A percentile compares a stretch with the other conserved stretches of the same genome.
Conservation (phyloP, 2,888 invertebrate genomes). For the Nudaria mundana region DNA sequence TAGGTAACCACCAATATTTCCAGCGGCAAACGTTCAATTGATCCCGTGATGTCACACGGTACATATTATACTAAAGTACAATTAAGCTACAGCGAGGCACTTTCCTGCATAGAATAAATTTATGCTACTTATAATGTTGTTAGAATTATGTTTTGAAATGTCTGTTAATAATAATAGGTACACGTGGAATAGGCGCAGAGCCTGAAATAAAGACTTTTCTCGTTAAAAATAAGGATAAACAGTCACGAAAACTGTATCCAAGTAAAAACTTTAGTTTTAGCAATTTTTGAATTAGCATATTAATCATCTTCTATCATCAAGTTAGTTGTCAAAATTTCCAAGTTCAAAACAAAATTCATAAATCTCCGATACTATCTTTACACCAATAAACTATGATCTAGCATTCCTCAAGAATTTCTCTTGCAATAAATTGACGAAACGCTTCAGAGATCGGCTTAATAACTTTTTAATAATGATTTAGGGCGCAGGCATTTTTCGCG, state of each 20-base stretch:
- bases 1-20: slow-evolving; percentile 3
- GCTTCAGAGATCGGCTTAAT: slow-evolving; percentile 39
- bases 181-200: too few relatives aligned
- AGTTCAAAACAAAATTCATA: neutral
- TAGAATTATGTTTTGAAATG: too few relatives aligned
- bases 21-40: neutral
- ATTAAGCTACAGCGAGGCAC: too few relatives aligned
- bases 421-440: slow-evolving; percentile 37
- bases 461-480: slow-evolving; percentile 59
- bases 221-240: too few relatives aligned
- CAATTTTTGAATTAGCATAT: too few relatives aligned
- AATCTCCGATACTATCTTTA: slow-evolving; percentile 7
- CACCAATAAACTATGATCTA: slow-evolving; percentile 21
- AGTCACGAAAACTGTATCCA: too few relatives aligned
- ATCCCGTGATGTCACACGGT: slow-evolving; percentile 4
- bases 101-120: too few relatives aligned
- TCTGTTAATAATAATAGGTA: too few relatives aligned
- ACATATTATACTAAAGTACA: neutral
- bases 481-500: slow-evolving; percentile 35
- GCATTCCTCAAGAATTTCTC: slow-evolving; percentile 16
- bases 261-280: too few relatives aligned
- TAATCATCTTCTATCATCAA: too few relatives aligned
- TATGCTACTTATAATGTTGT: too few relatives aligned
- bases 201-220: too few relatives aligned
- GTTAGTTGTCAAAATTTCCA: neutral